Evolutionary conservation across 2,888 invertebrate species (phyloP).

Genomic region (Troilus luridus): DNA sequence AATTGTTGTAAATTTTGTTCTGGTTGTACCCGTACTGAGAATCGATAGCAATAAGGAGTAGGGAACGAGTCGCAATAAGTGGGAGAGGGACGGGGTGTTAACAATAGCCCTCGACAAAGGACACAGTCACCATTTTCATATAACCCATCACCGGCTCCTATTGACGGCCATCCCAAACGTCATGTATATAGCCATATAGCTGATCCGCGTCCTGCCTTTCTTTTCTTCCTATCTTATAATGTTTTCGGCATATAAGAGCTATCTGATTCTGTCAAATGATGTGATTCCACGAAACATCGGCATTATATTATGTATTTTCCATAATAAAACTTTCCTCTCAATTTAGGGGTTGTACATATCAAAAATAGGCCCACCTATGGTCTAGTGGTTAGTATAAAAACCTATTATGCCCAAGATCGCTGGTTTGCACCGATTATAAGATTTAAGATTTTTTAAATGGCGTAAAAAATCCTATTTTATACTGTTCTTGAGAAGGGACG

Average conservation of each 20-base stretch:
- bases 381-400: too few species aligned
- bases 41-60: background rate
- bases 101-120: conserved; percentile 63
- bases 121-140: conserved; percentile 64
- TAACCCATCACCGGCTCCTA: conserved; percentile 61
- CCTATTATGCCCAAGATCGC: too few species aligned
- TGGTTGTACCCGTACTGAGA: background rate
- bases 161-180: conserved; percentile 58
- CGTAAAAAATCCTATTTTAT: too few species aligned
- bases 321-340: too few species aligned
- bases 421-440: too few species aligned
- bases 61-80: conserved; percentile 58
- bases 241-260: background rate
- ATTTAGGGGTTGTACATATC: too few species aligned
- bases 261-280: background rate
- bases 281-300: background rate
- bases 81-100: conserved; percentile 62
- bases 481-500: too few species aligned
- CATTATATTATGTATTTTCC: background rate
- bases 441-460: too few species aligned
- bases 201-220: background rate
- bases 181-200: conserved; percentile 61
- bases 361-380: too few species aligned
- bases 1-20: too few species aligned
- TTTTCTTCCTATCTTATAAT: background rate